Evolutionary conservation across 2,797 vertebrate genomes (phyloP), one percentile per base, ranked within the genome.

Genomic region (Centropyge bicolor): DNA sequence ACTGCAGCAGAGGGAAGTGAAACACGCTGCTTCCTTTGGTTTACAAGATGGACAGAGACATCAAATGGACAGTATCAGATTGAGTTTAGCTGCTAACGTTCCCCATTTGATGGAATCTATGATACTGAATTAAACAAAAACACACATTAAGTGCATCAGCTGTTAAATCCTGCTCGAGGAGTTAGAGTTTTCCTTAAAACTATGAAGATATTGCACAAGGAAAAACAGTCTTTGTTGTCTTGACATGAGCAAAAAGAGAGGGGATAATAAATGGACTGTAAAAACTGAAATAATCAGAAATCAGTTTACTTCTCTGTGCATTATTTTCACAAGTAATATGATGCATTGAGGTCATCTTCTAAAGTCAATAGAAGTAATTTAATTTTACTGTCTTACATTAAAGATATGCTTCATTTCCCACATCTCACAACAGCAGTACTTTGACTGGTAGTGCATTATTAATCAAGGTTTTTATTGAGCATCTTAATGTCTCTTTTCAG

Each of bases 381-480:
- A 22, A 76, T 83, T 84, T 79, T 56, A 64, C 72, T 62, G 31
- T 78, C 46, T 72, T 36, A 62, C 49, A 68, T 84, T 80, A 74
- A 78, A 86, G 62, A 64, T 65, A 74, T 52, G 59, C 62, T 61
- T 77, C 5, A 70, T 81, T 87, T 81, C 38, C 60, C n/a, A 14
- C 35, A 70, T 81, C 80, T 87, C 60, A 83, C 54, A 69, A 71
- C 45, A 85, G 69, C 76, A 71, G 20, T 45, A 43, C 48, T 74
- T 70, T 83, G 66, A 76, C 70, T 67, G 20, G 17, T 70, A 52
- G 40, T 76, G 66, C 66, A 74, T 83, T 81, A 78, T 77, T 86
- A 80, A 86, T 87, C 67, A 68, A 64, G 54, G 46, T 20, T 74
- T 84, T 65, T 80, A 80, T 64, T 75, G 70, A 82, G 59, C 69